Base-by-base conservation (phyloP, 2,888 invertebrate species). In the Euphydryas editha region DNA sequence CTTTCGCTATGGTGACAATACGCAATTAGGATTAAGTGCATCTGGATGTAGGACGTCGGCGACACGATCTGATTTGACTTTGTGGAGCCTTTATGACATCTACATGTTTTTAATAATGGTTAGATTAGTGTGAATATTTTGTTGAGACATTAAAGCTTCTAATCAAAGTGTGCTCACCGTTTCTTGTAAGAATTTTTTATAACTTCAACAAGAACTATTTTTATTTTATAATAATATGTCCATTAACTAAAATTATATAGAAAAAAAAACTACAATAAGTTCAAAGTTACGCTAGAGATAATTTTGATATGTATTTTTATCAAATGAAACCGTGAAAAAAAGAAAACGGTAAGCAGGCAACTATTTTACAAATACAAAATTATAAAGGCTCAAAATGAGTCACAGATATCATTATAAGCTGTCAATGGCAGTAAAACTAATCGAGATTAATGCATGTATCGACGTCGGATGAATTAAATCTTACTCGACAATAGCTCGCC, bases 21-120 rank as follows among this genome's bases (percentile, higher is more conserved):
- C 75, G 79, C 86, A 86, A 87, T 88, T 87, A 87, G 85, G 80
- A 79, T 81, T 80, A 78, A 69, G 72, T 69, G 72, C 65, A 65
- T 62, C 55, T 68, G 57, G 60, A 64, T 68, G 49, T 61, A 44
- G 64, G 60, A 57, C 60, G 21, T 51, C 42, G 59, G 37, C 59
- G 62, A 56, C 58, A 54, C 51, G 59, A 51, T 39, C 47, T 15
- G n/a, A 30, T 18, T 4, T 21, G 30, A 55, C 21, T 21, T 20
- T 21, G 57, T 10, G 37, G 18, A 20, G 57, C 24, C 15, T 42
- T 57, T 42, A 11, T 42, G 42, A 42, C n/a, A 42, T n/a, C 1
- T 42, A 20, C 20, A 6, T 10, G 2, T 3, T 15, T 30, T 10
- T 30, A 21, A 17, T 54, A 54, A 47, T 17, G 54, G 30, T 17